Evolutionary conservation across 2,113 vertebrate species (phyloP).

Genomic region (Elephas maximus): DNA sequence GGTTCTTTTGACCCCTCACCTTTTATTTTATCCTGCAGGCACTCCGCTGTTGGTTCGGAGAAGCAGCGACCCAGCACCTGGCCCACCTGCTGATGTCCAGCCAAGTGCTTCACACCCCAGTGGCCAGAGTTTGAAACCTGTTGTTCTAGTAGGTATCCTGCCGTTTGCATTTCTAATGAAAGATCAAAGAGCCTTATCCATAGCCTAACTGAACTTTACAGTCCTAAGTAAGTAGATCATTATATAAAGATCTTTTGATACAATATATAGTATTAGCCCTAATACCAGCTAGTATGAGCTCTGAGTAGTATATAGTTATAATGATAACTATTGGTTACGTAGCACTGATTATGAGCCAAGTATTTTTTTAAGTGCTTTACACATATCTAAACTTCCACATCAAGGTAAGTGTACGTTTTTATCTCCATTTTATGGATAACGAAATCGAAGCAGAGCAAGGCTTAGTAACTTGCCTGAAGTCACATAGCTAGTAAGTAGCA

Average conservation of each 20-base stretch:
- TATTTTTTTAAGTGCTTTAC: neutral
- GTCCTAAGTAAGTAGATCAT: constrained; percentile 24
- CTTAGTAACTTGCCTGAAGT: neutral
- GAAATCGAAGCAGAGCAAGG: neutral
- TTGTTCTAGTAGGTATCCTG: constrained; percentile 87
- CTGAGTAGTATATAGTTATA: neutral
- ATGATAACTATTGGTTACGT: neutral
- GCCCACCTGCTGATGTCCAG: constrained; percentile 88
- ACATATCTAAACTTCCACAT: neutral
- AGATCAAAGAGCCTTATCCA: constrained; percentile 57
- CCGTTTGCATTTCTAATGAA: constrained; percentile 62
- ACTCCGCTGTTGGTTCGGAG: constrained; percentile 97
- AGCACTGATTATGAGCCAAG: neutral
- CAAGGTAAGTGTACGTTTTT: neutral
- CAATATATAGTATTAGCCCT: neutral
- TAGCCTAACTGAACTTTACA: constrained; percentile 12
- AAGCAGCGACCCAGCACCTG: constrained; percentile 95
- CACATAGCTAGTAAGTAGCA: neutral
- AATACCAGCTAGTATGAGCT: constrained; percentile 1
- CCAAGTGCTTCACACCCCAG: constrained; percentile 85
- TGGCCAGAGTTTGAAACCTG: constrained; percentile 86
- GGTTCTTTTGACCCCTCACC: constrained; percentile 66
- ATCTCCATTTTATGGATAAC: constrained; percentile 24
- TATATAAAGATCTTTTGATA: constrained; percentile 15
- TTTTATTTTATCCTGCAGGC: constrained; percentile 87